Evolutionary conservation across 1,140 invertebrate genomes (phyloP), one percentile per base, ranked within the genome.

Genomic region (Habropoda laboriosa): DNA sequence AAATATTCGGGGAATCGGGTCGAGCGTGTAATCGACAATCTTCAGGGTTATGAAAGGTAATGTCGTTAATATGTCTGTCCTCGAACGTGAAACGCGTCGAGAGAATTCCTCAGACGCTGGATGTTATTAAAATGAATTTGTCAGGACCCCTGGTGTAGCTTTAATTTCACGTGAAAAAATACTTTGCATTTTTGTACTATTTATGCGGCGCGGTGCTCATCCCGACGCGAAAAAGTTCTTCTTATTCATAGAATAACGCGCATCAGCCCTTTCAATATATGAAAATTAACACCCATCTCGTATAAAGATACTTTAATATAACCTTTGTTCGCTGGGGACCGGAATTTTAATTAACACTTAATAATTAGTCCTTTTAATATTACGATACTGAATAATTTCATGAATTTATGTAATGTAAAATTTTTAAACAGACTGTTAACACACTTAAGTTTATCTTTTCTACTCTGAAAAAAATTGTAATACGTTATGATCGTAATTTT

Each of bases 81-180:
- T 30, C 32, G 61, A 38, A 64, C 24, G 61, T 18, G 24, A 64
- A 27, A 16, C 16, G 13, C 18, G 61, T 16, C 18, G 27, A 64
- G 45, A 42, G 38, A 40, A 64, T 64, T 18, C 61, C 61, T 64
- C 38, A 21, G 40, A 4, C 16, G 16, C 18, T 12, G 24, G 40
- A 18, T 42, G 24, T 64, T 64, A 64, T 64, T 64, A 64, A 64
- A 64, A 64, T 30, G 38, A 45, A 64, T 64, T 64, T 45, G 38
- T 64, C 61, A 42, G 18, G n/a, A 8, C 13, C 3, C 38, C 18
- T 10, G 21, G 60, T 40, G 61, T 42, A 35, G 61, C 7, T 45
- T 45, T 64, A 64, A 64, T 64, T 42, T 64, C 61, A 27, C 24
- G 18, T 64, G 61, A 64, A 42, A 64, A 64, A 64, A 64, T 2